These are phyloP conservation scores for Chaenodraco wilsoni DNA, from an alignment of 2,797 vertebrate genomes.

Conservation along the genomic window DNA sequence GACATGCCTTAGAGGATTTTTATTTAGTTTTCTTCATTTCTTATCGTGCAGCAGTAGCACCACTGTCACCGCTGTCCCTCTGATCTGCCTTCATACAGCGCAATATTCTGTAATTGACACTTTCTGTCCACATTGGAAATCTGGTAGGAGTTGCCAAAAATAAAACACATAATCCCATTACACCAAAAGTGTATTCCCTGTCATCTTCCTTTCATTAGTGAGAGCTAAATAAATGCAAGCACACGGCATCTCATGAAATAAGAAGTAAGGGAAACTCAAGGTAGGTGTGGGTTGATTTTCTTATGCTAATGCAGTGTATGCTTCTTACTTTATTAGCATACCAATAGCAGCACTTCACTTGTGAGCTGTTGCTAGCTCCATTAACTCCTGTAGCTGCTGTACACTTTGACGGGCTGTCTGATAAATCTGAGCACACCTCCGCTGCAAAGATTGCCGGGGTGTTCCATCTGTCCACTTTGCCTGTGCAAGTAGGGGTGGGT, in stretches of 20 bases:
- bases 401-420: conserved; percentile 64
- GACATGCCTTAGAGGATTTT: conserved; percentile 56
- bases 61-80: conserved; percentile 16
- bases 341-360: conserved; percentile 67
- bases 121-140: conserved; percentile 41
- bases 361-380: conserved; percentile 50
- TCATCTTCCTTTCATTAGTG: conserved; percentile 23
- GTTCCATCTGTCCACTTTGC: conserved; percentile 70
- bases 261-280: conserved; percentile 27
- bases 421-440: conserved; percentile 59
- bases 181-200: conserved; percentile 11
- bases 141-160: conserved; percentile 18
- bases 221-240: conserved; percentile 12
- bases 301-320: conserved; percentile 61
- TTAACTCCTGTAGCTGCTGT: conserved; percentile 54
- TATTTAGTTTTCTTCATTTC: conserved; percentile 31
- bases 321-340: conserved; percentile 72
- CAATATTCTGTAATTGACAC: conserved; percentile 42
- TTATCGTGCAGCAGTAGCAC: conserved; percentile 36
- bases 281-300: conserved; percentile 25
- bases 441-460: conserved; percentile 61
- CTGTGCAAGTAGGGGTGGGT: conserved; percentile 48
- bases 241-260: conserved; percentile 19
- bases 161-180: conserved; percentile 35
- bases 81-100: conserved; percentile 4